Evolutionary conservation across 2,797 vertebrate species (phyloP).

Genomic region (Hirundo rustica): DNA sequence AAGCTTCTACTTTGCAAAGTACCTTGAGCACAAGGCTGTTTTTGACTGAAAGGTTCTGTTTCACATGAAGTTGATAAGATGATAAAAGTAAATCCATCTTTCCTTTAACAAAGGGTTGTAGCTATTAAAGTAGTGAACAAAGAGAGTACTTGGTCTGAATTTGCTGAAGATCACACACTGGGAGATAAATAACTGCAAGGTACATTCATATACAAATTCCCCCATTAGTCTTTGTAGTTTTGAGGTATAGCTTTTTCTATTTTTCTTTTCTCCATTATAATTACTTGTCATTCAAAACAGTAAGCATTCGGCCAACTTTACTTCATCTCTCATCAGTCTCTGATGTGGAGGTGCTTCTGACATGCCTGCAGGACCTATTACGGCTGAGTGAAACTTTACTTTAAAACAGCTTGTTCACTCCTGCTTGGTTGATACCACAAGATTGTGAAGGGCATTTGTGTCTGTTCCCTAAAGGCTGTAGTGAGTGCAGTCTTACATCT

Average conservation of each 20-base stretch:
- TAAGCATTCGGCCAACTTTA: neutral
- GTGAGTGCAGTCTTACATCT: neutral
- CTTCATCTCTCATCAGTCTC: neutral
- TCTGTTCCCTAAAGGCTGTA: neutral
- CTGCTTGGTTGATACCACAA: neutral
- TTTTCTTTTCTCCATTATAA: neutral
- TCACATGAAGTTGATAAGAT: neutral
- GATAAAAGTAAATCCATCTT: neutral
- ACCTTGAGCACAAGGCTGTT: neutral
- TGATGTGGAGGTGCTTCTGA: neutral
- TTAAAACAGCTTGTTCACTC: conserved; percentile 1
- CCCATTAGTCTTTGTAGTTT: neutral
- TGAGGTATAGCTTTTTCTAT: neutral
- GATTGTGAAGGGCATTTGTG: neutral
- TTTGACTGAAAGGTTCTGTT: neutral
- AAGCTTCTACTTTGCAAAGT: neutral
- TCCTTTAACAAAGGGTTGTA: neutral
- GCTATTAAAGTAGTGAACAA: conserved; percentile 5
- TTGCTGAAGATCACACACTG: neutral
- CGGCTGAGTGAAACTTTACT: neutral
- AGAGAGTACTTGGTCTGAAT: conserved; percentile 16
- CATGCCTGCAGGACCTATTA: neutral
- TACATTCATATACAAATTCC: neutral
- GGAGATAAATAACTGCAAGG: neutral
- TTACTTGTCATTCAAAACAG: neutral